Percentiles rank a stretch among this genome's conserved stretches.
phyloP scores from a whole-genome alignment of 2,888 invertebrate species.

The Strigamia maritima region DNA sequence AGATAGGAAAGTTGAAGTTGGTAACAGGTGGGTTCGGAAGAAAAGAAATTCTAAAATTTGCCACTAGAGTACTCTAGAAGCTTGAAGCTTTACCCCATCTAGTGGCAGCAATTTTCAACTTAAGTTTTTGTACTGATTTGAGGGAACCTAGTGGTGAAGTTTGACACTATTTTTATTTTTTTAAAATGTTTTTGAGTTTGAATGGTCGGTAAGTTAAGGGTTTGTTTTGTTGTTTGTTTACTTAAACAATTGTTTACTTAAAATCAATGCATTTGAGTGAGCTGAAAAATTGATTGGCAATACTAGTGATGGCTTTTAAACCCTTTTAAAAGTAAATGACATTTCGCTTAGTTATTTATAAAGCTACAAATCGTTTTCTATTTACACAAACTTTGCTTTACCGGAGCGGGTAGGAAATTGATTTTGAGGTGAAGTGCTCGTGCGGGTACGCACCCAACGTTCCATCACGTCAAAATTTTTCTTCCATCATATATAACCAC shows the following conservation, averaged over 20 bases:
- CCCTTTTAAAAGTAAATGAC: not conserved
- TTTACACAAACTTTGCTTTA: constrained; percentile 16
- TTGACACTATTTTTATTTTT: not conserved
- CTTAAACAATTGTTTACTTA: too few relatives aligned
- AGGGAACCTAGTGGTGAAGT: not conserved
- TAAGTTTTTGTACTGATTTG: not conserved
- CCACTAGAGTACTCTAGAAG: not conserved
- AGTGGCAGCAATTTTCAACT: not conserved
- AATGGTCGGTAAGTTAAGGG: not conserved
- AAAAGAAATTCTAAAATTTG: not conserved
- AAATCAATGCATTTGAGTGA: not conserved
- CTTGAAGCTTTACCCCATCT: not conserved
- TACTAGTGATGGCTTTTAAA: not conserved
- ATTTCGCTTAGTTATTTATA: not conserved
- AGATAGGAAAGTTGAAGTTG: not conserved
- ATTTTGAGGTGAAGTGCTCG: not conserved
- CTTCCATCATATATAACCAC: not conserved
- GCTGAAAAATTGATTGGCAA: not conserved
- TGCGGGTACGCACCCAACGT: not conserved
- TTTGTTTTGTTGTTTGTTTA: too few relatives aligned
- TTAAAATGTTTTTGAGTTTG: not conserved
- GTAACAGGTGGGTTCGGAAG: not conserved
- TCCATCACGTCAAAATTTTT: not conserved
- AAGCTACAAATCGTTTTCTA: constrained; percentile 7
- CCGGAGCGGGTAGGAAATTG: not conserved